phyloP scores from a whole-genome alignment of 2,113 vertebrate species.

The Aegypius monachus region DNA sequence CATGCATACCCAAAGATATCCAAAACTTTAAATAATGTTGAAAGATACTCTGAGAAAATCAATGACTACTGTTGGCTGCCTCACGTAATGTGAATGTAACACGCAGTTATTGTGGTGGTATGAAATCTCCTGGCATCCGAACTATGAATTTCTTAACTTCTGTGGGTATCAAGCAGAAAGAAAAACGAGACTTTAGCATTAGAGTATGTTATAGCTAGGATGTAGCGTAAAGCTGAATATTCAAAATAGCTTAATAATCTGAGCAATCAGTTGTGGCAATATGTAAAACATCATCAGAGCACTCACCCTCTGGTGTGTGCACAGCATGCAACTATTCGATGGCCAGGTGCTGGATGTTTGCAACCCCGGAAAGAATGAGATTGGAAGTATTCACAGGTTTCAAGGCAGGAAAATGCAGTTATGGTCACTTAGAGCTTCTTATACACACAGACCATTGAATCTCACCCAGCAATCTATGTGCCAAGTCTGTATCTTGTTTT shows the following conservation, averaged over 20 bases:
- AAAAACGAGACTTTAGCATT: neutral
- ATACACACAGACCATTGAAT: neutral
- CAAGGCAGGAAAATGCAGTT: neutral
- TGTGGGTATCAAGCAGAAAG: neutral
- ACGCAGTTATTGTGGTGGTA: neutral
- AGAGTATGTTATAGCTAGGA: neutral
- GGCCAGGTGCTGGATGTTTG: neutral
- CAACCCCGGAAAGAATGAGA: neutral
- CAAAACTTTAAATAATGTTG: neutral
- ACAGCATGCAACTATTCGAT: fast-evolving
- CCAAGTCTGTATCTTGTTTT: neutral
- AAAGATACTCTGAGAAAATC: neutral
- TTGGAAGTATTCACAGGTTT: neutral
- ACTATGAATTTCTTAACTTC: neutral
- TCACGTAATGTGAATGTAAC: neutral
- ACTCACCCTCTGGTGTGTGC: neutral
- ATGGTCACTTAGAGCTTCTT: neutral
- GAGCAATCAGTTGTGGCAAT: neutral
- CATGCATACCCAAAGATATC: neutral
- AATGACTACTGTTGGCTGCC: neutral
- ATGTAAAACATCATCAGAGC: fast-evolving
- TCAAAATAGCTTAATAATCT: neutral
- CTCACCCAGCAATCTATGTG: neutral
- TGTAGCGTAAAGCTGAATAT: neutral
- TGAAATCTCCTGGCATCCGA: neutral